A percentile compares a stretch with the other conserved stretches of the same genome.
Conservation (phyloP, 2,888 invertebrate species). For the Ornithoptera priamus region DNA sequence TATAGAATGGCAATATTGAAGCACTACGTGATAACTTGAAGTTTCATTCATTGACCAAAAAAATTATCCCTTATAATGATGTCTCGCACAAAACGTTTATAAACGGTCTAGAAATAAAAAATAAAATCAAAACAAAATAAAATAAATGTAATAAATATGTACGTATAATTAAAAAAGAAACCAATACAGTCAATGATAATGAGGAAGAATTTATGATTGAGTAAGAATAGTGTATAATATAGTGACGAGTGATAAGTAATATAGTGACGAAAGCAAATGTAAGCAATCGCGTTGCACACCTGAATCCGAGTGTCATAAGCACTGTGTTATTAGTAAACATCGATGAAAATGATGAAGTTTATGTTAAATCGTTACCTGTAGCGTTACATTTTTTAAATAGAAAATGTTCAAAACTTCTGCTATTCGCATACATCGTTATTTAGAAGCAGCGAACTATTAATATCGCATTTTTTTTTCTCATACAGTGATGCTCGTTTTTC, state of each 20-base stretch:
- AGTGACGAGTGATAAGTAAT: too few species aligned
- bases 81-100: background rate
- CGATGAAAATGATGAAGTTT: background rate
- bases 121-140: background rate
- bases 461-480: too few species aligned
- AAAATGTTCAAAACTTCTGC: background rate
- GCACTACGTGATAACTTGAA: background rate
- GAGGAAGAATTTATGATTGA: background rate
- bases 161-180: too few species aligned
- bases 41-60: background rate
- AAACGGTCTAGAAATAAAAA: background rate
- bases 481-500: too few species aligned
- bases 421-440: too few species aligned
- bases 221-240: background rate
- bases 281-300: conserved; percentile 11
- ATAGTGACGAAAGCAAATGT: conserved; percentile 1
- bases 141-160: background rate
- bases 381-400: background rate
- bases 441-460: too few species aligned
- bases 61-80: background rate
- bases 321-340: background rate
- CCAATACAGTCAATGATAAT: background rate
- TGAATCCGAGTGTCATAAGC: background rate
- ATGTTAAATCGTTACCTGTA: background rate
- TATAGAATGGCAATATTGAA: too few species aligned